phyloP scores from a whole-genome alignment of 1,140 invertebrate genomes.

The Sweltsa coloradensis region DNA sequence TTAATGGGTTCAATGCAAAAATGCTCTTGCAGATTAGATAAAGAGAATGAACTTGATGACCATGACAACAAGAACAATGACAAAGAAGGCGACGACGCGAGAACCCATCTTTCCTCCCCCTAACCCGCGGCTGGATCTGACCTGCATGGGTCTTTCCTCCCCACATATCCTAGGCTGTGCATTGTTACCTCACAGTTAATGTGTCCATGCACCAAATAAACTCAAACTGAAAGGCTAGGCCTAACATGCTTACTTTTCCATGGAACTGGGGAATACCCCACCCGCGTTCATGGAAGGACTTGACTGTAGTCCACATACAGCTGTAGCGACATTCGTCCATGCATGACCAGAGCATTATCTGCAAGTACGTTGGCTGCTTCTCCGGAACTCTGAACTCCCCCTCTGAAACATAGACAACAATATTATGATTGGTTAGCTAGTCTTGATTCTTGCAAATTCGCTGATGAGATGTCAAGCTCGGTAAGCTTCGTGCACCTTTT shows the following conservation, averaged over 20 bases:
- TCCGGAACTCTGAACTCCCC: neutral
- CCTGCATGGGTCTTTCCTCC: too few relatives aligned
- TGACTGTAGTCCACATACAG: conserved; percentile 91
- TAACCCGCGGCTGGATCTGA: too few relatives aligned
- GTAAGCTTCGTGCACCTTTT: too few relatives aligned
- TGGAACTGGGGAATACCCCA: conserved; percentile 80
- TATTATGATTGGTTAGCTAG: neutral
- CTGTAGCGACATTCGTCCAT: conserved; percentile 71
- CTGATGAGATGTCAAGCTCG: too few relatives aligned
- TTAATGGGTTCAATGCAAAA: too few relatives aligned
- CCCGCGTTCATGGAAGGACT: conserved; percentile 54
- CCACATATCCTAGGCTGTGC: too few relatives aligned
- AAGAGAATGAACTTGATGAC: too few relatives aligned
- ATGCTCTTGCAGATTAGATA: too few relatives aligned
- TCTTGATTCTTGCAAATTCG: too few relatives aligned
- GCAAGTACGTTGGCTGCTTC: conserved; percentile 38
- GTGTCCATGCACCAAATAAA: neutral
- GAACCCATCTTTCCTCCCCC: too few relatives aligned
- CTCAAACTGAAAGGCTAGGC: neutral
- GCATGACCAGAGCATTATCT: conserved; percentile 59
- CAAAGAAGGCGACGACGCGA: too few relatives aligned
- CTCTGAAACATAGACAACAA: neutral
- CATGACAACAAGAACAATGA: too few relatives aligned
- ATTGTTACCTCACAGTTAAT: neutral
- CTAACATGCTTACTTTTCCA: conserved; percentile 77